Base-by-base conservation (phyloP, 2,888 invertebrate species). In the Acanthosepion pharaonis region DNA sequence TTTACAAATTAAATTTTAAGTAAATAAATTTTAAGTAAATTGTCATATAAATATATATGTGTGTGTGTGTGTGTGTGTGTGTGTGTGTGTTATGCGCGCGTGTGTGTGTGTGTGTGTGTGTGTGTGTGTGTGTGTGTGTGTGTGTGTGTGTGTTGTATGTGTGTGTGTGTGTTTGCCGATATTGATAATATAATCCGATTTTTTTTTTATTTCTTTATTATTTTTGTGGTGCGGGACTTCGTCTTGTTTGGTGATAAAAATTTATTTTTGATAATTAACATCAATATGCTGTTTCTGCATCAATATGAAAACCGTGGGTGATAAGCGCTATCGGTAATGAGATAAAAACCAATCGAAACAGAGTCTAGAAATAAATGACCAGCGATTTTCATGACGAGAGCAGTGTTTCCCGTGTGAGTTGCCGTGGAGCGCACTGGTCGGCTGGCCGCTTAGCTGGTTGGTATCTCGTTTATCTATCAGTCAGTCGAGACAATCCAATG, bases 301-400 rank as follows among this genome's bases (percentile, higher is more conserved):
- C n/a, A 3, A n/a, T 78, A 78, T n/a, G n/a, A 78, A 78, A 78
- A 11, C 15, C 15, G n/a, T 33, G n/a, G 78, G 78, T 33, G 78
- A 78, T 78, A 78, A 78, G 78, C n/a, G n/a, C 78, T 78, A 78
- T 78, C 78, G 78, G 23, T n/a, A 78, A n/a, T 78, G 78, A n/a
- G 78, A 78, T 78, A 78, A 78, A 78, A 4, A 5, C 78, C n/a
- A 78, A 78, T 78, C 20, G 11, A 78, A 18, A n/a, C 78, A 78
- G n/a, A 11, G 78, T n/a, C 78, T 33, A n/a, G 78, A n/a, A n/a
- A 78, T 78, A 78, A 15, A 78, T 33, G 78, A 78, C n/a, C 78
- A n/a, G n/a, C 78, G 78, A 33, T 78, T 78, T 33, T 33, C 33
- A n/a, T n/a, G 78, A 78, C 78, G 78, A 11, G 78, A 78, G 78